These are phyloP conservation scores for Calameuta filiformis DNA, from an alignment of 2,888 invertebrate species.

Conservation along the genomic window DNA sequence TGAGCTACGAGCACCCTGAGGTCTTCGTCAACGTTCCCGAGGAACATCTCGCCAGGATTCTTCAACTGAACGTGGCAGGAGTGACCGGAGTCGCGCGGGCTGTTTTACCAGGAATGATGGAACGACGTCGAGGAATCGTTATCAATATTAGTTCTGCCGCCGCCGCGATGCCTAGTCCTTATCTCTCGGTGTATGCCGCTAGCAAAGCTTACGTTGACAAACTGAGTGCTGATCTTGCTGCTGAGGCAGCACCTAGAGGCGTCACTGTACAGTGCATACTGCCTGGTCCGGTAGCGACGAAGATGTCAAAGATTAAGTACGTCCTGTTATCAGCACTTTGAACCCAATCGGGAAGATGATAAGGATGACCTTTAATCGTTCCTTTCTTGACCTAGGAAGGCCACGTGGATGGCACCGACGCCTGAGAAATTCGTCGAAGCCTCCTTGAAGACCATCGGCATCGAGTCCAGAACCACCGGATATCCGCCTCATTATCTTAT, in stretches of 20 bases:
- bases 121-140: constrained; percentile 83
- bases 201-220: constrained; percentile 90
- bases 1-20: constrained; percentile 74
- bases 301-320: constrained; percentile 83
- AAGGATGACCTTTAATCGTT: background rate
- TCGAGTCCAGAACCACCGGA: constrained; percentile 77
- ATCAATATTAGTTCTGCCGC: constrained; percentile 91
- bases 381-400: constrained; percentile 49
- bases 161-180: constrained; percentile 82
- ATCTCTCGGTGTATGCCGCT: constrained; percentile 88
- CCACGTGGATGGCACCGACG: constrained; percentile 80
- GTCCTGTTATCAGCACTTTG: background rate
- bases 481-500: constrained; percentile 79
- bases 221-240: constrained; percentile 79
- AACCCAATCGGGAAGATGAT: background rate
- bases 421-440: constrained; percentile 78
- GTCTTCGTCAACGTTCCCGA: constrained; percentile 61
- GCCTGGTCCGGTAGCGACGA: constrained; percentile 92
- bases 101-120: constrained; percentile 86
- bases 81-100: constrained; percentile 72
- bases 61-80: constrained; percentile 69
- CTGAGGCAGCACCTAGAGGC: constrained; percentile 79
- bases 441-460: constrained; percentile 78
- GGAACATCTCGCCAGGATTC: constrained; percentile 54
- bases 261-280: constrained; percentile 84